These are phyloP conservation scores for Cryptotis parvus DNA, from an alignment of 2,113 vertebrate genomes.

Conservation along the genomic window DNA sequence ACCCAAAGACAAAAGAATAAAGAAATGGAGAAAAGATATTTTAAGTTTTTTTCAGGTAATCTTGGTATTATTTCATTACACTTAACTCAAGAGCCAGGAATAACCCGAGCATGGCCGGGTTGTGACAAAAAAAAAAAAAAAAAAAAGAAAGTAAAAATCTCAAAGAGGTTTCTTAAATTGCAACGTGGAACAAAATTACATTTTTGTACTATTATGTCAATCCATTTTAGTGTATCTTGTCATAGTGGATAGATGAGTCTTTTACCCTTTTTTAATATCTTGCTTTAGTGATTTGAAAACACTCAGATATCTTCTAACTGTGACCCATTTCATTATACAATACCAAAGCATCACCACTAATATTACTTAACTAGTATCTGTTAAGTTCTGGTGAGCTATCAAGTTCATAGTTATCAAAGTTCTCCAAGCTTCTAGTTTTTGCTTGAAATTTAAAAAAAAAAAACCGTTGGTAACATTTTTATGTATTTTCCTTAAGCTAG, in stretches of 20 bases:
- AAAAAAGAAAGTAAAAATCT: too few species aligned
- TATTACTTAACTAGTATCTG: not conserved
- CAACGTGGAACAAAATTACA: not conserved
- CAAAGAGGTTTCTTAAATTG: constrained; percentile 50
- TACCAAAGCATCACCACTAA: not conserved
- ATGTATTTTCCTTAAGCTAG: not conserved
- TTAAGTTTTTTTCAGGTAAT: constrained; percentile 27
- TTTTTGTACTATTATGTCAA: constrained; percentile 17
- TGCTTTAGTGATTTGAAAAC: constrained; percentile 17
- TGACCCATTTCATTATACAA: constrained; percentile 12
- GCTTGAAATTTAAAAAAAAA: constrained; percentile 27
- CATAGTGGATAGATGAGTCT: constrained; percentile 27
- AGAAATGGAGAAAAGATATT: too few species aligned
- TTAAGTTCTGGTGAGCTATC: not conserved
- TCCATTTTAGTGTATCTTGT: not conserved
- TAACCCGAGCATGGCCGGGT: too few species aligned
- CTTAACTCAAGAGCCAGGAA: not conserved
- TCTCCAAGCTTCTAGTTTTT: constrained; percentile 55
- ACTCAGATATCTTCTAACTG: not conserved
- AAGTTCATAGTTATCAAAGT: not conserved
- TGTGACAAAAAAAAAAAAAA: too few species aligned
- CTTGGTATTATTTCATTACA: constrained; percentile 22
- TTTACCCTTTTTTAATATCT: not conserved
- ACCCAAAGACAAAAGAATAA: too few species aligned
- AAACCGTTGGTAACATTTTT: not conserved